Conservation (phyloP, 1,140 invertebrate species). For the Diachasmimorpha longicaudata region DNA sequence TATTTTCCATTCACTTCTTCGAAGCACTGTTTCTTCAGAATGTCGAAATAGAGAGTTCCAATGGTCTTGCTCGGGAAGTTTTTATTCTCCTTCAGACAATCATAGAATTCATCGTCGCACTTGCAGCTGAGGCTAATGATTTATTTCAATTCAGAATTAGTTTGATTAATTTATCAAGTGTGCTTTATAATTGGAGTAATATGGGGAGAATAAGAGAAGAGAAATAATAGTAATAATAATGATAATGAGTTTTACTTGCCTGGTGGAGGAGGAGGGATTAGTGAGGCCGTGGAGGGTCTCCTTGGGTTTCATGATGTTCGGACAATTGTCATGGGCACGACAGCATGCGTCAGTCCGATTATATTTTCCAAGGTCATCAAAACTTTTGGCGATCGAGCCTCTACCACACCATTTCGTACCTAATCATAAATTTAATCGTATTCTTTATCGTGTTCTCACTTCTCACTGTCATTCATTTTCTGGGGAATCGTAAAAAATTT, state of each 20-base stretch:
- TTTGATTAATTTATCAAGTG: neutral
- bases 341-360: conserved; percentile 63
- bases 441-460: too few species aligned
- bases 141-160: neutral
- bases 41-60: conserved; percentile 19
- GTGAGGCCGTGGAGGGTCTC: neutral
- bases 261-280: conserved; percentile 9
- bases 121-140: neutral
- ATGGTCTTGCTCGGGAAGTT: conserved; percentile 10
- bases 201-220: neutral
- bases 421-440: neutral
- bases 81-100: neutral
- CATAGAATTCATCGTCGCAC: conserved; percentile 11
- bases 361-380: conserved; percentile 60
- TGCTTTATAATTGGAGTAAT: neutral
- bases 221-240: too few species aligned
- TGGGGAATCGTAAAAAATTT: neutral
- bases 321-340: conserved; percentile 34
- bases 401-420: conserved; percentile 66
- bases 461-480: too few species aligned
- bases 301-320: conserved; percentile 33
- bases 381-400: conserved; percentile 55
- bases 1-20: neutral
- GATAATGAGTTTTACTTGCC: conserved; percentile 14
- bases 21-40: conserved; percentile 17